Conservation (phyloP, 2,888 invertebrate genomes). For the Bugulina stolonifera region DNA sequence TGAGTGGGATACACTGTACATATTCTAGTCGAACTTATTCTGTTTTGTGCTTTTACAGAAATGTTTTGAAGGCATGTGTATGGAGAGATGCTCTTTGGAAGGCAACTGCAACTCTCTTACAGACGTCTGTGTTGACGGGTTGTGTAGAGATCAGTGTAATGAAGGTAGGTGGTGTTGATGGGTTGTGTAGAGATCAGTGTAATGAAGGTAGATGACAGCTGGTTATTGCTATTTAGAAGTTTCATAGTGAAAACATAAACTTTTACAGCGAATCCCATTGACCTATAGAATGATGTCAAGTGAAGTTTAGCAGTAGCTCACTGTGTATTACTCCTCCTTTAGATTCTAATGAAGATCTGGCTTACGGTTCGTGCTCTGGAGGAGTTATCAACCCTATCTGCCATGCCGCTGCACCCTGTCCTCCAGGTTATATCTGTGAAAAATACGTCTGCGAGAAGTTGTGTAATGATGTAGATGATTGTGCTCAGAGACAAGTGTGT, state of each 20-base stretch:
- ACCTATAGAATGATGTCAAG: too few relatives aligned
- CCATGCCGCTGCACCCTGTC: background rate
- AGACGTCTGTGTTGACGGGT: background rate
- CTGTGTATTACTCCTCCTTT: too few relatives aligned
- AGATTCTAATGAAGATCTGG: background rate
- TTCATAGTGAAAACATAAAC: too few relatives aligned
- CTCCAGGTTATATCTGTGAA: background rate
- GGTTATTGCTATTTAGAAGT: too few relatives aligned
- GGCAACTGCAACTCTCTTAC: background rate
- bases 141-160: constrained; percentile 14
- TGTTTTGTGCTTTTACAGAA: background rate
- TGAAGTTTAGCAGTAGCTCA: too few relatives aligned
- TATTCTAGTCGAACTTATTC: too few relatives aligned
- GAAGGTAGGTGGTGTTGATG: constrained; percentile 6
- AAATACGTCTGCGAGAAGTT: constrained; percentile 9
- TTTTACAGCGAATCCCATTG: too few relatives aligned
- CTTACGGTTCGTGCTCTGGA: background rate
- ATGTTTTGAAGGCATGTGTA: constrained; percentile 14
- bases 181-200: background rate
- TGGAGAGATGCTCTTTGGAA: background rate
- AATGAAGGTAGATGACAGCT: too few relatives aligned
- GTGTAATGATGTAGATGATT: background rate
- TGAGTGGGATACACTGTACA: too few relatives aligned
- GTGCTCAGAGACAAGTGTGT: background rate
- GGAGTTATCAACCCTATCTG: constrained; percentile 9